Percentiles rank a stretch among this genome's conserved stretches.
phyloP scores from a whole-genome alignment of 2,113 vertebrate species.

The Dasyprocta punctata region DNA sequence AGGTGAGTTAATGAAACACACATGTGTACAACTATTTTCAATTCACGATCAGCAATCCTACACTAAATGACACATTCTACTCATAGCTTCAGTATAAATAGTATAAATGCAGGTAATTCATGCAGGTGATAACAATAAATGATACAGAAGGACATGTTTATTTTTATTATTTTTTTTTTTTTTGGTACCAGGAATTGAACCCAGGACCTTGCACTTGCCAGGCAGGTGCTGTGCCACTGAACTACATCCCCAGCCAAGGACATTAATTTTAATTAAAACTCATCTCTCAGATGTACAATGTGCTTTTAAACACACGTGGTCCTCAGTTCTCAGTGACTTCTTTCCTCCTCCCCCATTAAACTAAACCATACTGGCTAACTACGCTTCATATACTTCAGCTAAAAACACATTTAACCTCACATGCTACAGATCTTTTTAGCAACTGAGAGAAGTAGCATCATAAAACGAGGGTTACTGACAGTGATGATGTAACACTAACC shows the following conservation, averaged over 20 bases:
- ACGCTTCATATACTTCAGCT: background rate
- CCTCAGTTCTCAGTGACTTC: background rate
- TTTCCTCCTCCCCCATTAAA: background rate
- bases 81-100: background rate
- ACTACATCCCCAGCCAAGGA: background rate
- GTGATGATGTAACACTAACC: background rate
- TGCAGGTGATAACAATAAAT: conserved; percentile 41
- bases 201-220: no score
- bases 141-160: background rate
- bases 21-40: background rate
- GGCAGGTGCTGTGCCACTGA: no score
- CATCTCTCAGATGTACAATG: background rate
- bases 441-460: background rate
- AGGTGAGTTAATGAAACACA: background rate
- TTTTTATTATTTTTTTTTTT: no score
- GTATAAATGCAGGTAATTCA: background rate
- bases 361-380: conserved; percentile 30
- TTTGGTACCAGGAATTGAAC: no score
- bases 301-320: background rate
- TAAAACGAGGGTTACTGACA: background rate
- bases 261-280: background rate
- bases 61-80: background rate
- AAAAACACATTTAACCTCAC: background rate
- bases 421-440: background rate
- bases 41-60: conserved; percentile 25